Evolutionary conservation across 1,140 invertebrate genomes (phyloP).

Genomic region (Himalopsyche phryganea): DNA sequence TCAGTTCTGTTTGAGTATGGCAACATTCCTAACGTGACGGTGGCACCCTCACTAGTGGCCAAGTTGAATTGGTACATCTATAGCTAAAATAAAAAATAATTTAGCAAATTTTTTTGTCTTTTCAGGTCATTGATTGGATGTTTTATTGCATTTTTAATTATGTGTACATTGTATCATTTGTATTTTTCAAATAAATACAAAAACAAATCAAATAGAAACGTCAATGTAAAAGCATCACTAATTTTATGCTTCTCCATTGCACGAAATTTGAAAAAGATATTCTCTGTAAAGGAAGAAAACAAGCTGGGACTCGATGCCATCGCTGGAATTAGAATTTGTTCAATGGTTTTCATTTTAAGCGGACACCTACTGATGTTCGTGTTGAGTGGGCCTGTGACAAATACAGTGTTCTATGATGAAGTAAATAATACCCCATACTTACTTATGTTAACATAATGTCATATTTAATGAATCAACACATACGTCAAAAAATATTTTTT

Average conservation of each 20-base stretch:
- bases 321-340: constrained; percentile 61
- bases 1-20: too few species aligned
- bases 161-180: constrained; percentile 44
- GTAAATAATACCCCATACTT: constrained; percentile 42
- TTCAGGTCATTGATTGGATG: constrained; percentile 27
- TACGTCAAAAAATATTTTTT: too few species aligned
- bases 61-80: too few species aligned
- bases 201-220: neutral
- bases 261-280: constrained; percentile 57
- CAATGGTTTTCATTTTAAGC: constrained; percentile 61
- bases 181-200: constrained; percentile 29
- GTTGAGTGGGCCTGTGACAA: constrained; percentile 61
- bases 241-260: constrained; percentile 59
- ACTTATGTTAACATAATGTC: constrained; percentile 1
- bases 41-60: too few species aligned
- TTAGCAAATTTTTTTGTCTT: too few species aligned
- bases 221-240: constrained; percentile 35
- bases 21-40: too few species aligned
- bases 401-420: constrained; percentile 57
- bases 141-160: constrained; percentile 39
- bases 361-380: constrained; percentile 63
- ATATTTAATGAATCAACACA: too few species aligned
- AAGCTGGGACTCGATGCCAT: constrained; percentile 60
- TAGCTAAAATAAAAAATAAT: too few species aligned
- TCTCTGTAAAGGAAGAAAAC: constrained; percentile 59